Base-by-base conservation (phyloP, 64 coral and sea anemone species). In the Trachythela sp. region DNA sequence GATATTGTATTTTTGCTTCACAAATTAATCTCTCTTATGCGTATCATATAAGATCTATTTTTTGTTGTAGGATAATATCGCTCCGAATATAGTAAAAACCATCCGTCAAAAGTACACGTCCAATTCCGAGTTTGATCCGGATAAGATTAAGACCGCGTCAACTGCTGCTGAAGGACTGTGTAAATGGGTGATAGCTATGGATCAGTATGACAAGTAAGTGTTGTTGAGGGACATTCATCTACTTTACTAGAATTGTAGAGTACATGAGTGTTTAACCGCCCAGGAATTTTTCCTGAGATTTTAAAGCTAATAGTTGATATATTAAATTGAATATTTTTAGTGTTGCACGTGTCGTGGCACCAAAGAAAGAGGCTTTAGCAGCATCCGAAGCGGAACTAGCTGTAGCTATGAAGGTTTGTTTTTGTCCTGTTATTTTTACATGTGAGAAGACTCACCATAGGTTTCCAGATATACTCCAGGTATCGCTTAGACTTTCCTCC, bases 141-240 rank as follows among this genome's bases (percentile, higher is more conserved):
- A 99, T 27, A 98, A 98, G 86, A 98, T 98, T 34, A 98, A 98
- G 54, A 94, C 91, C 13, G 95, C 95, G 4, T 98, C 95, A 15
- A 98, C 93, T 2, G 95, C 95, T 18, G 94, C 93, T 11, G 95
- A 98, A 56, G 95, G 95, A 26, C 40, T 98, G 72, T 98, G 95
- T 50, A 91, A 92, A 85, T 98, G 95, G 95, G 95, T 98, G 20
- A 76, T 94, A 80, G 95, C 95, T 84, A 98, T 98, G 95, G 95
- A 98, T 14, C 92, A 93, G 8, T 98, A 98, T 27, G 95, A 98
- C 54, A 94, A 92, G 95, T 98, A 89, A 95, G 94, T 92, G 33
- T 11, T 36, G 20, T 36, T 2, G 75, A 80, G 75, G 59, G 59
- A 6, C 59, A n/a, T n/a, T n/a, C n/a, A n/a, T n/a, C n/a, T n/a